These are phyloP conservation scores for Agrotis segetum DNA, from an alignment of 2,888 invertebrate species.

Conservation along the genomic window DNA sequence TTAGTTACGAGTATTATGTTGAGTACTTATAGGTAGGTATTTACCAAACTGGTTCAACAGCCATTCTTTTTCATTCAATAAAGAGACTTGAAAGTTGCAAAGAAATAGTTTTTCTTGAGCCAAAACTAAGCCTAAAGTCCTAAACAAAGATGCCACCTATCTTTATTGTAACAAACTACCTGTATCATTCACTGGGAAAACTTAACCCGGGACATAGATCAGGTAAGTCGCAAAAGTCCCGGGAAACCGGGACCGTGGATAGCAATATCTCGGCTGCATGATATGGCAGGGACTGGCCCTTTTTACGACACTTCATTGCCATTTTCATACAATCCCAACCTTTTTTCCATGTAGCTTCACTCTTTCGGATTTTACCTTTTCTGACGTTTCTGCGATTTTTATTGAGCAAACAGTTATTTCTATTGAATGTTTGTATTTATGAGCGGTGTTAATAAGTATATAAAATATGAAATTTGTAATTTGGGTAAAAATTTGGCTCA, in stretches of 20 bases:
- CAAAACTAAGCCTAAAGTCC: conserved; percentile 18
- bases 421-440: not conserved
- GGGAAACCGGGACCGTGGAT: conserved; percentile 64
- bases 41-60: no score
- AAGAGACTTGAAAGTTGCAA: not conserved
- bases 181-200: conserved; percentile 19
- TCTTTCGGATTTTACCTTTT: conserved; percentile 50
- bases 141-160: not conserved
- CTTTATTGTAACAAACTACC: conserved; percentile 33
- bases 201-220: conserved; percentile 41
- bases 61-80: not conserved
- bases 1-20: no score
- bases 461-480: no score
- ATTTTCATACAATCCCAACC: conserved; percentile 70
- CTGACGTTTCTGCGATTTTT: conserved; percentile 22
- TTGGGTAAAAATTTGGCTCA: no score
- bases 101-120: no score
- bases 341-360: conserved; percentile 76
- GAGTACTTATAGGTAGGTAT: no score
- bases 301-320: conserved; percentile 72
- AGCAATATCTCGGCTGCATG: conserved; percentile 56
- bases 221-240: conserved; percentile 56
- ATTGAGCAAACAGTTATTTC: conserved; percentile 15
- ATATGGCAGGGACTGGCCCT: conserved; percentile 65
- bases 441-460: no score